Evolutionary conservation across 1,140 invertebrate genomes (phyloP).

Genomic region (Portunus trituberculatus): DNA sequence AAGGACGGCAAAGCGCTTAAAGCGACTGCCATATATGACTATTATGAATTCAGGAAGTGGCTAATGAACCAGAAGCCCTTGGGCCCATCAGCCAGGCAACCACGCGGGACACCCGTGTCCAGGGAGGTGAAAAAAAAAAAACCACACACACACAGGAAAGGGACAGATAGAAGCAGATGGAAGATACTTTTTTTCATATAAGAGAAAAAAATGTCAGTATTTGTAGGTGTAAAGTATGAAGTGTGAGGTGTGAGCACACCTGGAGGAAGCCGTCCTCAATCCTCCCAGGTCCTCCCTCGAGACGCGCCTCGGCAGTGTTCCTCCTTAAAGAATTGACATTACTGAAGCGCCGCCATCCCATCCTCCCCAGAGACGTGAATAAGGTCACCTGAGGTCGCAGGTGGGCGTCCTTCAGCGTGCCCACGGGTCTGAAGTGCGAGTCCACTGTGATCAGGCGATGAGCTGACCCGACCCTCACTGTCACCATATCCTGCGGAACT

Average conservation of each 20-base stretch:
- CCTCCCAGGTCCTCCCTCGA: background rate
- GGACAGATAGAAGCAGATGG: background rate
- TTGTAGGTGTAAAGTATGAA: too few species aligned
- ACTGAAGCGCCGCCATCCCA: background rate
- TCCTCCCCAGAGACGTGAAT: background rate
- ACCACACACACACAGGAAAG: background rate
- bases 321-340: background rate
- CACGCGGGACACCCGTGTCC: background rate
- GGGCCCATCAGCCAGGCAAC: background rate
- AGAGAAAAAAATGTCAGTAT: background rate
- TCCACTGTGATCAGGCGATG: background rate
- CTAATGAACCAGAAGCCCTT: background rate
- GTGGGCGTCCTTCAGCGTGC: background rate
- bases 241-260: background rate
- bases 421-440: background rate
- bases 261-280: background rate
- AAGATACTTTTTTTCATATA: background rate
- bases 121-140: background rate
- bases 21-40: background rate
- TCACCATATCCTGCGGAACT: slow-evolving; percentile 10
- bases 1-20: background rate
- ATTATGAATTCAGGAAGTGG: background rate
- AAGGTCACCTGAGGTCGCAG: background rate
- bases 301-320: too few species aligned
- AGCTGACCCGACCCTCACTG: background rate